Percentiles rank a stretch among this genome's conserved stretches.
These are phyloP conservation scores for Meteorus sp. DNA, from an alignment of 1,140 invertebrate genomes.

Conservation along the genomic window DNA sequence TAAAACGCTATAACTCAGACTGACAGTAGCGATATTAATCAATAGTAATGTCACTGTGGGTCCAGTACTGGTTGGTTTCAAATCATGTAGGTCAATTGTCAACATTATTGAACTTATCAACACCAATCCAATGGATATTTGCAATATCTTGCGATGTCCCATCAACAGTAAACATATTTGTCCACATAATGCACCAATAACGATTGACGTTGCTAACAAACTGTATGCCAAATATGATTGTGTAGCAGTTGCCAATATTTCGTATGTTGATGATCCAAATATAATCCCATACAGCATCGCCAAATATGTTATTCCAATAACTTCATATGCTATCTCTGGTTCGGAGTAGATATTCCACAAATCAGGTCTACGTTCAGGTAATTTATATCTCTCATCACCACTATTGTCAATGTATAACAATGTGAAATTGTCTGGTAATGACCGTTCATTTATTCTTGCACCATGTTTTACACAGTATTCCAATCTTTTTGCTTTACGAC, in stretches of 20 bases:
- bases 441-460: conserved; percentile 17
- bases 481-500: conserved; percentile 10
- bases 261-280: conserved; percentile 27
- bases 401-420: conserved; percentile 21
- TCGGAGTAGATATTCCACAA: conserved; percentile 21
- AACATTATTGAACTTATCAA: conserved; percentile 26
- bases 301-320: conserved; percentile 28
- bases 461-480: conserved; percentile 11
- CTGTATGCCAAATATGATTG: conserved; percentile 26
- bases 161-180: conserved; percentile 28
- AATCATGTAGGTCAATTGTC: conserved; percentile 23
- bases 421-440: conserved; percentile 1
- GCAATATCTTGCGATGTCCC: conserved; percentile 28
- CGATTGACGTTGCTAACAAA: conserved; percentile 16
- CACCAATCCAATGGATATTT: conserved; percentile 25
- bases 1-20: conserved; percentile 27
- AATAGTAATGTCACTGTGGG: conserved; percentile 25
- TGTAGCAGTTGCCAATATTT: conserved; percentile 15
- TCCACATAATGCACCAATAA: conserved; percentile 23
- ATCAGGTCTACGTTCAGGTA: conserved; percentile 12
- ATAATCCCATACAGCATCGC: conserved; percentile 26
- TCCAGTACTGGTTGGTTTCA: conserved; percentile 22
- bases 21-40: conserved; percentile 25
- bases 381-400: conserved; percentile 13
- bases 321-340: conserved; percentile 24